Evolutionary conservation across 2,797 vertebrate genomes (phyloP).

Genomic region (Phoebastria nigripes): DNA sequence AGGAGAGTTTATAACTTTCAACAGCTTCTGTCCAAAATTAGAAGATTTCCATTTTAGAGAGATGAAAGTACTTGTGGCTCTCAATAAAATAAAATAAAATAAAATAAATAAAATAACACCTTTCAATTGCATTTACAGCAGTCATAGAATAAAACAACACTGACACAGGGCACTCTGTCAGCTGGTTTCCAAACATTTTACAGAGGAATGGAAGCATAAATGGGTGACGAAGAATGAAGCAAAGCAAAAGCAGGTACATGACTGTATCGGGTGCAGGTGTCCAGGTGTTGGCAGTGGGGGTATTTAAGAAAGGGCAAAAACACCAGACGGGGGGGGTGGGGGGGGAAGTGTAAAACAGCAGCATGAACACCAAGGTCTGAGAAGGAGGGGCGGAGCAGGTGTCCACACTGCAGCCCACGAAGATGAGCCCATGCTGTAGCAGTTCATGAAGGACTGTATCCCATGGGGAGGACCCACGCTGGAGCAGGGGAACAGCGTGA

Average conservation of each 20-base stretch:
- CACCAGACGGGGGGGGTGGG: background rate
- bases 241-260: background rate
- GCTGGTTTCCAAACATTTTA: background rate
- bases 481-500: background rate
- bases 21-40: background rate
- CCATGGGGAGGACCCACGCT: rapidly evolving
- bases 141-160: background rate
- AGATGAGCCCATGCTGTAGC: rapidly evolving
- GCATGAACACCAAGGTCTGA: background rate
- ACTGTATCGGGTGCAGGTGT: background rate
- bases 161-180: background rate
- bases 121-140: background rate
- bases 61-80: background rate
- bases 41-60: background rate
- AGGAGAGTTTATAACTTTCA: background rate
- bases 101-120: background rate
- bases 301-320: background rate
- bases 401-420: rapidly evolving
- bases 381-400: background rate
- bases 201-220: background rate
- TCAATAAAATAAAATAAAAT: background rate
- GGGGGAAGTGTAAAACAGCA: background rate
- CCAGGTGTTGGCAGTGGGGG: no score
- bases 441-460: background rate
- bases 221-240: background rate